phyloP scores from a whole-genome alignment of 2,113 vertebrate species.

The Sinocyclocheilus anophthalmus region DNA sequence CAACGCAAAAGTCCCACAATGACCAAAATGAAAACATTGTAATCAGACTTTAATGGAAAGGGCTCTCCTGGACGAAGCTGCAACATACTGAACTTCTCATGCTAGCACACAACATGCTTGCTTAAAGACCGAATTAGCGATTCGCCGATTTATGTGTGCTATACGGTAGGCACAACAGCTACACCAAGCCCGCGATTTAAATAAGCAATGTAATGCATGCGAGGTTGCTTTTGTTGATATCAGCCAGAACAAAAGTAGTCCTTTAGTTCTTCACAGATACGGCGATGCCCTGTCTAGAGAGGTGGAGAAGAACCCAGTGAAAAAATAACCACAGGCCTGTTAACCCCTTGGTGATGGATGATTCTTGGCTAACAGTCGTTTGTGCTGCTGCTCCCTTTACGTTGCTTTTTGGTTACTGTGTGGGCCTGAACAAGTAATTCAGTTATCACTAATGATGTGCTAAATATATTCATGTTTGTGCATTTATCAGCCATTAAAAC shows the following conservation, averaged over 20 bases:
- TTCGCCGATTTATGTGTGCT: too few relatives aligned
- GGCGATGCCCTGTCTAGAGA: too few relatives aligned
- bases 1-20: too few relatives aligned
- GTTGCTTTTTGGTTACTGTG: neutral
- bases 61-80: neutral
- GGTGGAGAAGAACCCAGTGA: constrained; percentile 59
- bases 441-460: neutral
- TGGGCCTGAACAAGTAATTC: neutral
- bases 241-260: too few relatives aligned
- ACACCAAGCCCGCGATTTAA: neutral
- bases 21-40: too few relatives aligned
- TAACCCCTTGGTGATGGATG: constrained; percentile 71
- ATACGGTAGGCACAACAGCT: too few relatives aligned
- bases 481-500: neutral
- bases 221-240: too few relatives aligned
- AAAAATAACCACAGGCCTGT: too few relatives aligned
- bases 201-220: neutral
- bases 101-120: neutral
- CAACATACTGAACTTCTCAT: neutral
- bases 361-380: constrained; percentile 74
- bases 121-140: neutral
- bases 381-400: constrained; percentile 59
- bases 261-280: constrained; percentile 23
- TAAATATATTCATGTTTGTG: neutral
- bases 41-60: too few relatives aligned